These are phyloP conservation scores for Poeciliopsis presidionis DNA, from an alignment of 2,797 vertebrate species.

Conservation along the genomic window DNA sequence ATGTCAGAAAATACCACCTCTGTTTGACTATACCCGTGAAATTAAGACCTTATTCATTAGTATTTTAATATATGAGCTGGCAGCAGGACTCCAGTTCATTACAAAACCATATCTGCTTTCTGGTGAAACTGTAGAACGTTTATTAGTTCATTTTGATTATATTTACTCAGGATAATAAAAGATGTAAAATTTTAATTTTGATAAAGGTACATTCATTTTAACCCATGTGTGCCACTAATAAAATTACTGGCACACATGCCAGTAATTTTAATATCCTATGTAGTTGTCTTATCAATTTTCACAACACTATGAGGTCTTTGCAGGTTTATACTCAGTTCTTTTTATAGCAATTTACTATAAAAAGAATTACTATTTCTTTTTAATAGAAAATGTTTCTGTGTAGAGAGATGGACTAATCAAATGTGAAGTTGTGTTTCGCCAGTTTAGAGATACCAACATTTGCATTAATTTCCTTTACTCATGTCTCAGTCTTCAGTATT, in stretches of 20 bases:
- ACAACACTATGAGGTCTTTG: neutral
- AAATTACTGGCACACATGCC: neutral
- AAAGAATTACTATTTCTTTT: too few species aligned
- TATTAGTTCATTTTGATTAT: neutral
- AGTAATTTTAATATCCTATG: neutral
- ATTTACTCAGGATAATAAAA: neutral
- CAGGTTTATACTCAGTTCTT: neutral
- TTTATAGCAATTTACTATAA: neutral
- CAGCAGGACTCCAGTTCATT: neutral
- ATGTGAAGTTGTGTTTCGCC: slow-evolving; percentile 12
- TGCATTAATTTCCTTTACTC: slow-evolving; percentile 41
- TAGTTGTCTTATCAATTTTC: neutral
- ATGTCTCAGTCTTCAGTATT: slow-evolving; percentile 24
- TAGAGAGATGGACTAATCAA: slow-evolving; percentile 6
- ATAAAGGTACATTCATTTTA: neutral
- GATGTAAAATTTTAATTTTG: neutral
- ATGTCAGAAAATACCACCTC: neutral
- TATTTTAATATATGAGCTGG: neutral
- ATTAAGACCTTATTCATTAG: neutral
- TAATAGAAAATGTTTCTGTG: neutral
- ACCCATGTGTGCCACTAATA: neutral
- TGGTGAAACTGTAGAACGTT: slow-evolving; percentile 5
- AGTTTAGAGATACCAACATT: neutral
- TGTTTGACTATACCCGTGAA: neutral
- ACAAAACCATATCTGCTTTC: slow-evolving; percentile 23